phyloP scores from a whole-genome alignment of 2,888 invertebrate genomes.

The Nymphalis c-album region DNA sequence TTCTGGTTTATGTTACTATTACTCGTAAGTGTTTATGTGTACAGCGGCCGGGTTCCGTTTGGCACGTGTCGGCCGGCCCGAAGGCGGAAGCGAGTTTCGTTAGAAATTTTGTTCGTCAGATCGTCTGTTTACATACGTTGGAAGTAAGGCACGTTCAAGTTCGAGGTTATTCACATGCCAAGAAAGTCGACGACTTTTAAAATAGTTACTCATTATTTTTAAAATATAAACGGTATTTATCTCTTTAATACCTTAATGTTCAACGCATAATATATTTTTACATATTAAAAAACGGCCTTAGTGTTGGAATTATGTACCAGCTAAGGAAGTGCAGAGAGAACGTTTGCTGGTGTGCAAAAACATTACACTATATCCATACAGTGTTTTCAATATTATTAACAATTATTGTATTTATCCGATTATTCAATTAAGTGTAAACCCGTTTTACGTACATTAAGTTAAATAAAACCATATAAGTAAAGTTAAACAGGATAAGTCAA shows the following conservation, averaged over 20 bases:
- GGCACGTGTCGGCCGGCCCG: slow-evolving; percentile 57
- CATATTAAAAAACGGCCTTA: too few relatives aligned
- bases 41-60: slow-evolving; percentile 53
- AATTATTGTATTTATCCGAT: slow-evolving; percentile 10
- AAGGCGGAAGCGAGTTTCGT: slow-evolving; percentile 63
- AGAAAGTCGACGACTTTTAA: slow-evolving; percentile 1
- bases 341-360: too few relatives aligned
- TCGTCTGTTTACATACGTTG: slow-evolving; percentile 65
- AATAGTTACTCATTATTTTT: not conserved
- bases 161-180: slow-evolving; percentile 65
- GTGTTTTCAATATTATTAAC: too few relatives aligned
- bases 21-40: slow-evolving; percentile 44
- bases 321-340: too few relatives aligned
- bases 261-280: too few relatives aligned
- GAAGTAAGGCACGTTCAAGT: slow-evolving; percentile 66
- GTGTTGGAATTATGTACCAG: too few relatives aligned
- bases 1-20: slow-evolving; percentile 34
- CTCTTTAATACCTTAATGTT: too few relatives aligned
- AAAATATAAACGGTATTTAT: not conserved
- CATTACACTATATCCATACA: too few relatives aligned
- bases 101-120: slow-evolving; percentile 66
- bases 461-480: slow-evolving; percentile 30
- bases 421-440: slow-evolving; percentile 21
- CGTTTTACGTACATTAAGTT: slow-evolving; percentile 12
- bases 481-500: slow-evolving; percentile 24